Percentiles rank a stretch among this genome's conserved stretches.
Conservation (phyloP, 2,113 vertebrate species). For the Scalopus aquaticus region DNA sequence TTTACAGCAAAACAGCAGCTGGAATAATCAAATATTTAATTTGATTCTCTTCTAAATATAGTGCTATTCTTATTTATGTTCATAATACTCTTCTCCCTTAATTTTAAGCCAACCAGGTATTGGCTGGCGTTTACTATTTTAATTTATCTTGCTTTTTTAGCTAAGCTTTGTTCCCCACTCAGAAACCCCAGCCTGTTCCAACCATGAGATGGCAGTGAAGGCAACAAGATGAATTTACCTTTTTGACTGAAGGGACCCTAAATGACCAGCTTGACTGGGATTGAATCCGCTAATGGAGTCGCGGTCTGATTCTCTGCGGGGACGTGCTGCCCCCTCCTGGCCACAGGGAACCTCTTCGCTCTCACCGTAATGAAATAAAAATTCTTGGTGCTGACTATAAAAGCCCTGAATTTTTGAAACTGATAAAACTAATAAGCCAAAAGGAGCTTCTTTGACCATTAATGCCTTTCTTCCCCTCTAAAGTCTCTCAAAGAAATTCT, state of each 20-base stretch:
- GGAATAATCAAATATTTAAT: conserved; percentile 17
- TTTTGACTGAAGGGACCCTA: not conserved
- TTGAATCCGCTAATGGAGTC: fast-evolving
- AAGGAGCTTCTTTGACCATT: not conserved
- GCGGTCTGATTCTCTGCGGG: conserved; percentile 47
- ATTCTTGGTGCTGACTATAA: not conserved
- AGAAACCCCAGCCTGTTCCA: not conserved
- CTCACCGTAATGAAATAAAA: not conserved
- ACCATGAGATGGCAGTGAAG: not conserved
- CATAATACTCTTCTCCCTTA: not conserved
- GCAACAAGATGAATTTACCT: not conserved
- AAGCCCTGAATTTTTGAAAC: conserved; percentile 13
- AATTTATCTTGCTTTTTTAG: not conserved
- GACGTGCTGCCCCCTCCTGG: conserved; percentile 86
- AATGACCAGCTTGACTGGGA: not conserved
- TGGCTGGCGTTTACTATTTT: not conserved
- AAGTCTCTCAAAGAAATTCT: not conserved
- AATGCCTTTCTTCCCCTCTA: not conserved
- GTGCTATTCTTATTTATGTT: conserved; percentile 3
- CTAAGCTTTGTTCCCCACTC: not conserved
- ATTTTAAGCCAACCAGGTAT: not conserved
- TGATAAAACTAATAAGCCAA: conserved; percentile 21
- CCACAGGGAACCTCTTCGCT: conserved; percentile 50
- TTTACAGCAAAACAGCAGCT: not conserved
- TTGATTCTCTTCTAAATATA: not conserved